phyloP scores from a whole-genome alignment of 2,797 vertebrate genomes.

The Anguilla obscura region DNA sequence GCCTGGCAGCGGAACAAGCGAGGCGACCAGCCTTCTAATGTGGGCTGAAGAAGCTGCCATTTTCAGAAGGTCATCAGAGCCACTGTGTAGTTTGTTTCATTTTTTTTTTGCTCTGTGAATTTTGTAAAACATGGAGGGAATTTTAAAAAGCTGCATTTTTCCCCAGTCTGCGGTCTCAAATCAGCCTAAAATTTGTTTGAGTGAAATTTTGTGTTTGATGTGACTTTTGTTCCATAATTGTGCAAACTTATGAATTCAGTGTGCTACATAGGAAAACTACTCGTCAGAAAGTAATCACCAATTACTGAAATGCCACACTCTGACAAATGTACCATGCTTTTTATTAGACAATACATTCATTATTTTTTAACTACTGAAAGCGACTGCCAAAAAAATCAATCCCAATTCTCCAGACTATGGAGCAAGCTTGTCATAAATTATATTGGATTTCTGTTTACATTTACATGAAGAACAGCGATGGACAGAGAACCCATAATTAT shows the following conservation, averaged over 20 bases:
- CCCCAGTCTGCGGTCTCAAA: neutral
- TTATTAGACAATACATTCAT: neutral
- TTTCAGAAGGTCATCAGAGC: slow-evolving; percentile 44
- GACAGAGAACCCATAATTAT: neutral
- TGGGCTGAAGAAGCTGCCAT: slow-evolving; percentile 57
- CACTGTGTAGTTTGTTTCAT: slow-evolving; percentile 60
- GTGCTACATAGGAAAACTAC: neutral
- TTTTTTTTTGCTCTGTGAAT: slow-evolving; percentile 55
- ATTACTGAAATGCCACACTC: neutral
- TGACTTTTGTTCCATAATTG: neutral
- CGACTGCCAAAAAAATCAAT: neutral
- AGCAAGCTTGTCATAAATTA: neutral
- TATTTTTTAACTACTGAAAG: neutral
- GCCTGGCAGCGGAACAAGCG: slow-evolving; percentile 49
- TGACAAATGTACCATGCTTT: neutral
- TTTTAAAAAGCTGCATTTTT: neutral
- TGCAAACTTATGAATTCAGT: neutral
- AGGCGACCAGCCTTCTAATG: slow-evolving; percentile 41
- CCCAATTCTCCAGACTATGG: neutral
- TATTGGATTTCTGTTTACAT: slow-evolving; percentile 10
- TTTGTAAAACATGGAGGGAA: neutral
- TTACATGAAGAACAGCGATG: neutral
- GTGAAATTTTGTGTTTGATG: neutral
- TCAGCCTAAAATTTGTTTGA: neutral
- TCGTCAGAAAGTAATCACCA: neutral